Base-by-base conservation (phyloP, 2,888 invertebrate genomes). In the Eupithecia centaureata region DNA sequence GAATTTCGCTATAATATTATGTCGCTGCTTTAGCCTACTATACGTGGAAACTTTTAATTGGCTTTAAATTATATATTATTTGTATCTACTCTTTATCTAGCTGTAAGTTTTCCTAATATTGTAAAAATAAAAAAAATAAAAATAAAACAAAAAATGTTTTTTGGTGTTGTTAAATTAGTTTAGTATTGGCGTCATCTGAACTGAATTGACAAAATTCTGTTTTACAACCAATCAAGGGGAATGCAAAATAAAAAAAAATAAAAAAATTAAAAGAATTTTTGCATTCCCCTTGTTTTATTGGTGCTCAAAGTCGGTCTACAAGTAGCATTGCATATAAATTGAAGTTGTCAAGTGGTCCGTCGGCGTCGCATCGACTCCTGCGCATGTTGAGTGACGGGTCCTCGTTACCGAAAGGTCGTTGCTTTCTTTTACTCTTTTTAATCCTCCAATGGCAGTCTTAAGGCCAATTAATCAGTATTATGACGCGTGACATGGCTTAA, bases 381-480 rank as follows among this genome's bases (percentile, higher is more conserved):
- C 72, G 72, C 70, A 63, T 62, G 73, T 72, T 86, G 89, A 88
- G 76, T 89, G 90, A 90, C 90, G 82, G 86, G 83, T 79, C 75
- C 90, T 92, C 90, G 91, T 92, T 92, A 91, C 84, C 74, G 82
- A 87, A 87, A 89, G 90, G 89, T 90, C 90, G 86, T 83, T 84
- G 86, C 84, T 86, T 85, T 83, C 84, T 84, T 87, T 84, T 85
- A 80, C 75, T 82, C 74, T 80, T 82, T 81, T 80, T 79, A 75
- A 74, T 77, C 74, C 77, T 81, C 82, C 77, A 81, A 81, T 81
- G 82, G 82, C 78, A 82, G n/a, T n/a, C n/a, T n/a, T n/a, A n/a
- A n/a, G n/a, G 81, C 85, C 89, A 88, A 91, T 92, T 92, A 91
- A 91, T 92, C 91, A 91, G 84, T 81, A 84, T 86, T 91, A 88